Base-by-base conservation (phyloP, 1,140 invertebrate species). In the Camponotus pennsylvanicus region DNA sequence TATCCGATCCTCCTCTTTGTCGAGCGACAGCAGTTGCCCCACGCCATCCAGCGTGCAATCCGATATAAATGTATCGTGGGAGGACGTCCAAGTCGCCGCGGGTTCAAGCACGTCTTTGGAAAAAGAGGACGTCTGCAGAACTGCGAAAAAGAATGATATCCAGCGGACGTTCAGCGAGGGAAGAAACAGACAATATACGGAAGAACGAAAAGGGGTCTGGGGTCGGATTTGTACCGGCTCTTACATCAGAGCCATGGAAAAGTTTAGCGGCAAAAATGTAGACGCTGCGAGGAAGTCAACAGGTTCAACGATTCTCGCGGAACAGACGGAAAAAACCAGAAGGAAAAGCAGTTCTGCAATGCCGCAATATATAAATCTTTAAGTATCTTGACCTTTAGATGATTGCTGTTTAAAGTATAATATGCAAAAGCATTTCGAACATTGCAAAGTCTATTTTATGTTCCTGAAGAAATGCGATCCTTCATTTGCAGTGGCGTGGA, bases 231-330 rank as follows among this genome's bases (percentile, higher is more conserved):
- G 95, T 82, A 95, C 94, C 0, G 95, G 95, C 0, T 95, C 95
- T 21, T 95, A 96, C 69, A 95, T 93, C 1, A 92, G 95, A 34
- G 95, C 95, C 3, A 95, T 96, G 93, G 95, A 96, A 76, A 96
- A 94, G 85, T 95, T 96, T 66, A 94, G 86, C 34, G 90, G 92
- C 18, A 95, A 94, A 73, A 91, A 84, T 78, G 64, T 75, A 57
- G 55, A 89, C 32, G 27, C 73, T n/a, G 64, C 66, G 7, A 92
- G 87, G 34, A 95, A 93, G 70, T 75, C 88, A 7, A 37, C 77
- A 8, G 83, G 86, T 37, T 88, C 86, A 3, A 55, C 89, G 6
- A 87, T 73, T 1, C 49, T 77, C 6, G 40, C 85, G n/a, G 90
- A 92, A 5, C 88, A 88, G 13, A 76, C 40, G 18, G 94, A 94